A percentile compares a stretch with the other conserved stretches of the same genome.
Evolutionary conservation across 2,888 invertebrate species (phyloP).

Genomic region (Megaustenia siamemsis): DNA sequence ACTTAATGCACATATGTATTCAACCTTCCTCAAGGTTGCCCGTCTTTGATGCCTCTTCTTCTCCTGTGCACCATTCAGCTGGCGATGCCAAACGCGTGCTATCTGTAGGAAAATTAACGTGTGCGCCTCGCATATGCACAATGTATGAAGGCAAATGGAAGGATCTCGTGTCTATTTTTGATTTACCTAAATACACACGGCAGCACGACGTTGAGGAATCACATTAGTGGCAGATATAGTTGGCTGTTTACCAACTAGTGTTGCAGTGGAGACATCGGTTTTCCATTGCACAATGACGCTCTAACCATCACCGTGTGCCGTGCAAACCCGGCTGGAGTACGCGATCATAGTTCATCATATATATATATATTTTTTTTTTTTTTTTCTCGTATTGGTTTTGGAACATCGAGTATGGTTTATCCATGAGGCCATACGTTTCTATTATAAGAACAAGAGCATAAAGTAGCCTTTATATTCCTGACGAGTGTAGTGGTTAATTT

Average conservation of each 20-base stretch:
- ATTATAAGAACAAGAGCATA: too few species aligned
- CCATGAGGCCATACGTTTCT: too few species aligned
- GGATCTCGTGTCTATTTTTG: background rate
- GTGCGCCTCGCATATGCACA: background rate
- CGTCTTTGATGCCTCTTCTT: slow-evolving; percentile 7
- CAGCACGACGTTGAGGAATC: background rate
- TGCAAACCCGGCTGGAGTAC: too few species aligned
- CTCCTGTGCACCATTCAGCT: slow-evolving; percentile 10
- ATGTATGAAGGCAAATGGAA: background rate
- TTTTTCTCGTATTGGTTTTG: too few species aligned
- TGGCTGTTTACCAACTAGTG: background rate
- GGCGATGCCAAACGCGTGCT: background rate
- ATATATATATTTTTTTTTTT: too few species aligned
- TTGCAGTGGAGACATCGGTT: background rate
- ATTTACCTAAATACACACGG: background rate
- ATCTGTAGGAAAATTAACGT: background rate
- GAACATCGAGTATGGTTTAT: too few species aligned
- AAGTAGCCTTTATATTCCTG: too few species aligned
- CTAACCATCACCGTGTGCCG: too few species aligned
- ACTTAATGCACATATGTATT: slow-evolving; percentile 8
- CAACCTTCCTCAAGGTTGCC: slow-evolving; percentile 34
- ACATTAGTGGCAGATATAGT: background rate
- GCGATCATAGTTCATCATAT: too few species aligned
- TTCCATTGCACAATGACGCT: background rate
- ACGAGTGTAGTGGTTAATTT: too few species aligned